These are phyloP conservation scores for Echinops telfairi DNA, from an alignment of 2,113 vertebrate species.

Conservation along the genomic window DNA sequence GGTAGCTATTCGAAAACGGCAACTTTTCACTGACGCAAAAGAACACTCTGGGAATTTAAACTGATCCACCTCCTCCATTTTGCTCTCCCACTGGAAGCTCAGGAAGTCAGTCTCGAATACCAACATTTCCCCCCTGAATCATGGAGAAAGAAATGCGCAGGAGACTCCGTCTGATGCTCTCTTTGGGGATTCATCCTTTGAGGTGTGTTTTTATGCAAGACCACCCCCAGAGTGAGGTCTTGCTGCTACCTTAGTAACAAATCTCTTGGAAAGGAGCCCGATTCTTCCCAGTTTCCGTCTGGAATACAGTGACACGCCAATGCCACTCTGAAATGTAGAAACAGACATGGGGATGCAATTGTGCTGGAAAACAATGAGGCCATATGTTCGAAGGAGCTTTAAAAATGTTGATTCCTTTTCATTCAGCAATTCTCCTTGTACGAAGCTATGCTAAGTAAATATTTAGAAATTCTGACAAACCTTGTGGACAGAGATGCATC, in stretches of 20 bases:
- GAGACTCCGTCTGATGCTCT: background rate
- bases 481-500: background rate
- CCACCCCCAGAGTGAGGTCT: background rate
- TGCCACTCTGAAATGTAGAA: background rate
- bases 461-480: background rate
- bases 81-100: constrained; percentile 44
- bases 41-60: constrained; percentile 55
- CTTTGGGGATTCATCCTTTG: background rate
- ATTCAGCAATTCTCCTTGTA: background rate
- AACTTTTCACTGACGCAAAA: constrained; percentile 45
- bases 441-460: constrained; percentile 2
- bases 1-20: constrained; percentile 52
- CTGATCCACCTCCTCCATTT: constrained; percentile 37
- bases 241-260: background rate
- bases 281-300: background rate
- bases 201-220: background rate
- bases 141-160: background rate
- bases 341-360: background rate
- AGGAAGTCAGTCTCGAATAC: constrained; percentile 27
- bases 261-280: background rate
- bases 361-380: background rate
- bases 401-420: background rate
- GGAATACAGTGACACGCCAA: background rate
- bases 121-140: constrained; percentile 45
- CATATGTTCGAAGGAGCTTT: background rate